Base-by-base conservation (phyloP, 2,888 invertebrate species). In the Nipponacmea schrenckii region DNA sequence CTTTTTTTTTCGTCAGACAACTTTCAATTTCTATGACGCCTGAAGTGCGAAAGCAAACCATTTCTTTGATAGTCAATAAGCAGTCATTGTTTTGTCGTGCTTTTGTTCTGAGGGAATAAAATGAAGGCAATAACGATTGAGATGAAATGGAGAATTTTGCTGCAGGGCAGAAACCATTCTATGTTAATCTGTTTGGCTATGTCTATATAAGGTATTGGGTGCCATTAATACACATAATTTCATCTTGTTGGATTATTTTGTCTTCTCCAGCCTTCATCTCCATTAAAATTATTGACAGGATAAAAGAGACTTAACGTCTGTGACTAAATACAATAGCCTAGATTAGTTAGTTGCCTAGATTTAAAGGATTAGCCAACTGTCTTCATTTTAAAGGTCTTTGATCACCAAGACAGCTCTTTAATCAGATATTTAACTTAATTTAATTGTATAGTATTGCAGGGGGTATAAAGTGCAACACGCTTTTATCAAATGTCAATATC, bases 21-120 rank as follows among this genome's bases (percentile, higher is more conserved):
- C 24, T 20, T 56, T 56, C 56, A 56, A 56, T 56, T 56, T 56
- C 24, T 24, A 56, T 56, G 56, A 20, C 20, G 56, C 56, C 56
- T 56, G 24, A 56, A 56, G 56, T 24, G 56, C 20, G 56, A 56
- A 56, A 56, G 56, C 56, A 56, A 56, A 56, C 56, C 56, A 24
- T 56, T 56, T 56, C 56, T 56, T 56, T 56, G 56, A 56, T 56
- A 56, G 20, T 56, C 56, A 56, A 56, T 56, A 56, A 56, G 56
- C 56, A 56, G 20, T 24, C 24, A 56, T 56, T 56, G 56, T 56
- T 39, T 56, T 24, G 56, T 56, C 20, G 24, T 10, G 56, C 56
- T 24, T 24, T 56, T 56, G 56, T 56, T 56, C 20, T 20, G 56
- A 56, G 24, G 56, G 24, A 56, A 56, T 56, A 56, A 56, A 56